These are phyloP conservation scores for Sarcophaga carnaria DNA, from an alignment of 2,888 invertebrate genomes.

Conservation along the genomic window DNA sequence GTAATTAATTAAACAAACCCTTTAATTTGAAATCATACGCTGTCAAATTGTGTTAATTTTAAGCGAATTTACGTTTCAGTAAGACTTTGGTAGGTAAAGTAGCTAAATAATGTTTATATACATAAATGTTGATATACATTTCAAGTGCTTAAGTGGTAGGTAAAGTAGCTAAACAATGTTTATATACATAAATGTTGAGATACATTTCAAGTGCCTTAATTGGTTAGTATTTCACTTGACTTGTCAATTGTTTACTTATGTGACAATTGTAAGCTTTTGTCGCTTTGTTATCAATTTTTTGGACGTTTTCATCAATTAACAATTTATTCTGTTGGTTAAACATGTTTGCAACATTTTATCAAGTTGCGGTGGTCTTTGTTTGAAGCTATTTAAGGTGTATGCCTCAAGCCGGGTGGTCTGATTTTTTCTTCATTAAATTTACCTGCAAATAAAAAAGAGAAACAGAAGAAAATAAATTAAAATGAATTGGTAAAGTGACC, in stretches of 20 bases:
- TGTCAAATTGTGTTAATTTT: neutral
- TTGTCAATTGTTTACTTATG: neutral
- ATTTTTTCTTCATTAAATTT: slow-evolving; percentile 9
- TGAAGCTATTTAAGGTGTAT: neutral
- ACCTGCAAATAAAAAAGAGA: slow-evolving; percentile 55
- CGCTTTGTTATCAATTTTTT: neutral
- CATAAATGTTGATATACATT: neutral
- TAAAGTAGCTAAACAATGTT: neutral
- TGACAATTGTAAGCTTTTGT: neutral
- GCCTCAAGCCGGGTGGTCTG: slow-evolving; percentile 16
- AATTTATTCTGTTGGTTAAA: neutral
- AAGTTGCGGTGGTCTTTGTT: neutral
- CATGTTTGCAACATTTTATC: neutral
- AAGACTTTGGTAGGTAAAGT: neutral
- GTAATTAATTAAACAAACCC: slow-evolving; percentile 45
- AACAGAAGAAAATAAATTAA: neutral
- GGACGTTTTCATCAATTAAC: neutral
- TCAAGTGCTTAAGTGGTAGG: neutral
- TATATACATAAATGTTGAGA: neutral
- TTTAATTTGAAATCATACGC: slow-evolving; percentile 26
- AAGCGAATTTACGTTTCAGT: neutral
- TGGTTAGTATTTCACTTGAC: neutral
- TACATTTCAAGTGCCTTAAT: neutral
- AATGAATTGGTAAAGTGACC: slow-evolving; percentile 8
- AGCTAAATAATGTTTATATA: neutral